Evolutionary conservation across 2,113 vertebrate species (phyloP).

Genomic region (Bujurquina vittata): DNA sequence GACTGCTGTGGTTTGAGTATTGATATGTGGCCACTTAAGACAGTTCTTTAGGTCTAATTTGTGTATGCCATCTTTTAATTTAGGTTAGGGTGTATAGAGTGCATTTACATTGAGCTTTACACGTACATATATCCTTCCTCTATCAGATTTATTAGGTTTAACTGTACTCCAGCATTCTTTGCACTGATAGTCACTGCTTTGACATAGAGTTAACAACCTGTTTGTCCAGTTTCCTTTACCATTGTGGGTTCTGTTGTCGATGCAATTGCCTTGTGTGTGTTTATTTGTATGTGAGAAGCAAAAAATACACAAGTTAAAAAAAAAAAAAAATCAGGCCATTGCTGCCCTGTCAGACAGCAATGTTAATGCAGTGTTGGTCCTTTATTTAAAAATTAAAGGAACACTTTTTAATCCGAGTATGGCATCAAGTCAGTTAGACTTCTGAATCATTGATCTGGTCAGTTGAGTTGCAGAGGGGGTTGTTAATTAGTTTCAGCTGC

Average conservation of each 20-base stretch:
- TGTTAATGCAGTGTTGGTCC: not conserved
- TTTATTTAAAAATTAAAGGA: not conserved
- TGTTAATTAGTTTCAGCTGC: too few species aligned
- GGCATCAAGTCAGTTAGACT: too few species aligned
- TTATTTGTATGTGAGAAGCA: not conserved
- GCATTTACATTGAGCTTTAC: not conserved
- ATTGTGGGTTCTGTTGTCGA: rapidly evolving
- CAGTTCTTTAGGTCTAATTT: not conserved
- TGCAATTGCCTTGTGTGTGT: not conserved
- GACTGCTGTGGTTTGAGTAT: slow-evolving; percentile 51
- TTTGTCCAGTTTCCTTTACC: not conserved
- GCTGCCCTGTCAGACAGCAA: not conserved
- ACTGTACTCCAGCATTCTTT: not conserved
- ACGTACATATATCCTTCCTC: not conserved
- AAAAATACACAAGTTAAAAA: not conserved
- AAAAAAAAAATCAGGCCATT: not conserved
- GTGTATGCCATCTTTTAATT: slow-evolving; percentile 43
- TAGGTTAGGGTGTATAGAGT: slow-evolving; percentile 8
- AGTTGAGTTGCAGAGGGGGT: too few species aligned
- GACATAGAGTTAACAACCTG: not conserved
- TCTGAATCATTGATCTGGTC: too few species aligned
- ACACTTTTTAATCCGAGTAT: too few species aligned
- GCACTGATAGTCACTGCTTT: not conserved
- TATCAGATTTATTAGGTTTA: not conserved
- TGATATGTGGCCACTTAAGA: slow-evolving; percentile 55